A percentile compares a stretch with the other conserved stretches of the same genome.
phyloP scores from a whole-genome alignment of 2,888 invertebrate genomes.

The Melinaea marsaeus region DNA sequence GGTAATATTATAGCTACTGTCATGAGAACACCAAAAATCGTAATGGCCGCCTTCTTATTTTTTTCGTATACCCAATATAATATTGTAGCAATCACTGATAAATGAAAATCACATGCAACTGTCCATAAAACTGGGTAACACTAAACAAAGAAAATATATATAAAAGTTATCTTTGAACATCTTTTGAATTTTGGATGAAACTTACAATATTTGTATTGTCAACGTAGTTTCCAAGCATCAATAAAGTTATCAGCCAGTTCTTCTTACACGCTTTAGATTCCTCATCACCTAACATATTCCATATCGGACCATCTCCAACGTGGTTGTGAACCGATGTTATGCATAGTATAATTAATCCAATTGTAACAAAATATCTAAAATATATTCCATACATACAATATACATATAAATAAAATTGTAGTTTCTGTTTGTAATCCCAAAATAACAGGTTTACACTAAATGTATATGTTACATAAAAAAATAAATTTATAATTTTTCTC shows the following conservation, averaged over 20 bases:
- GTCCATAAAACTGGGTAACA: conserved; percentile 40
- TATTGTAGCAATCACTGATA: conserved; percentile 33
- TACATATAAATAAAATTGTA: no score
- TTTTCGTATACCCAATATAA: conserved; percentile 35
- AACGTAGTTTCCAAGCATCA: conserved; percentile 42
- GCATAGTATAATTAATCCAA: conserved; percentile 19
- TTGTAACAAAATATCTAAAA: conserved; percentile 33
- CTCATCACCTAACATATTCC: conserved; percentile 13
- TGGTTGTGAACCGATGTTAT: conserved; percentile 6
- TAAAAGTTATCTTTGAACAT: no score
- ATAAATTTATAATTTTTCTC: no score
- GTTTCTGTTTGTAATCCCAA: no score
- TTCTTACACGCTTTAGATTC: conserved; percentile 36
- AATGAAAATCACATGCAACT: conserved; percentile 40
- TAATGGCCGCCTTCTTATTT: conserved; percentile 24
- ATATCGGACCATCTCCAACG: conserved; percentile 38
- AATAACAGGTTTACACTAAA: no score
- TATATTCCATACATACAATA: no score
- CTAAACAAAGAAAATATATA: conserved; percentile 32
- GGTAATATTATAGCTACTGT: conserved; percentile 24
- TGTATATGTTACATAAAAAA: no score
- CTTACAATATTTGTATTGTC: conserved; percentile 34
- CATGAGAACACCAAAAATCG: conserved; percentile 20
- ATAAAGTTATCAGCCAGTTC: conserved; percentile 40
- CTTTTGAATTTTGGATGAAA: no score